Base-by-base conservation (phyloP, 2,797 vertebrate genomes). In the Microctenopoma lineatum region DNA sequence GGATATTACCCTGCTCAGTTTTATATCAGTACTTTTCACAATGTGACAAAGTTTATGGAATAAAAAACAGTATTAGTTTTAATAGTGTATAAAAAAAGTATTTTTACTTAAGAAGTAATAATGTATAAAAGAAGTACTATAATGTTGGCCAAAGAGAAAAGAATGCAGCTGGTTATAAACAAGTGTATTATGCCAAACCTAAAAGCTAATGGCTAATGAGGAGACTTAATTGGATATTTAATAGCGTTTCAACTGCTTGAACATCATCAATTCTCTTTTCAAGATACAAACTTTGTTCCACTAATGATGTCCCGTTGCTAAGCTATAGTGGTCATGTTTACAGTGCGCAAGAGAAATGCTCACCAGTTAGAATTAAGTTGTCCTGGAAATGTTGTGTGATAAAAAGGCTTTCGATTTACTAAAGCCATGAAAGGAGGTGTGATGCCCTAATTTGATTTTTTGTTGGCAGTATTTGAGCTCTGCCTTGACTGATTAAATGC, bases 401-500 rank as follows among this genome's bases (percentile, higher is more conserved):
- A 67, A 58, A 82, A 70, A 67, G 54, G 60, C 25, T 72, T 80
- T 47, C 27, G 47, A 75, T 69, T 29, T 55, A 41, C 63, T 74
- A 70, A 81, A 80, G 51, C 68, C 73, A 75, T 79, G 75, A 88
- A 77, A 84, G 32, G 46, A 64, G 50, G 42, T 47, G 52, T 68
- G 80, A 78, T 79, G 72, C 60, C 32, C 69, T 59, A 82, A 5
- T 86, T 66, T 75, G 54, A 70, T 68, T 57, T 62, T 29, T 18
- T 70, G 52, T 51, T 73, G 65, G 60, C 59, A 65, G 80, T 51
- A 57, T 83, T 78, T 83, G 62, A 77, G 78, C 73, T 70, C 59
- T 54, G 76, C 70, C 72, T 52, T 79, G 75, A 81, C 73, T 86
- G 84, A 88, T 87, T 88, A 87, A 85, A 83, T 71, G 75, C 72